phyloP scores from a whole-genome alignment of 1,140 invertebrate species.

The Neocloeon triangulifer region DNA sequence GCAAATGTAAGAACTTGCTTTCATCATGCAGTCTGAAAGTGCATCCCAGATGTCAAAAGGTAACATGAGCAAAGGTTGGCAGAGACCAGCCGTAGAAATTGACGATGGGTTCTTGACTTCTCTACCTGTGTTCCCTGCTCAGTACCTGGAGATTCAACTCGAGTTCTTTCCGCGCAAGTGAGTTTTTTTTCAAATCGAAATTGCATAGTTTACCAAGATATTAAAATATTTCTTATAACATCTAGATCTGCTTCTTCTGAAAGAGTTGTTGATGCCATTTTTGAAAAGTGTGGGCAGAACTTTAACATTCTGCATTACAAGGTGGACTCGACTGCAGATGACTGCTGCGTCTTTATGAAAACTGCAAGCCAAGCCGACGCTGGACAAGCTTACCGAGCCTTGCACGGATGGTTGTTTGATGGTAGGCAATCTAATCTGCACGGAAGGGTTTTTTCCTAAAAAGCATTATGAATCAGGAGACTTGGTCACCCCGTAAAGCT shows the following conservation, averaged over 20 bases:
- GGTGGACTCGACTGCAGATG: conserved; percentile 49
- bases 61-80: conserved; percentile 48
- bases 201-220: background rate
- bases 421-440: too few species aligned
- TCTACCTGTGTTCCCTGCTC: conserved; percentile 54
- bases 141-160: conserved; percentile 85
- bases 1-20: too few species aligned
- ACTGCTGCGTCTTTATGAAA: conserved; percentile 71
- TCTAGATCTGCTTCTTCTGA: too few species aligned
- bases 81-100: conserved; percentile 80
- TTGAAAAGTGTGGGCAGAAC: conserved; percentile 65
- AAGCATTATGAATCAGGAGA: too few species aligned
- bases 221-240: too few species aligned
- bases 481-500: conserved; percentile 91
- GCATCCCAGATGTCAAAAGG: conserved; percentile 18
- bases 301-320: conserved; percentile 71
- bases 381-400: conserved; percentile 61
- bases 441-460: too few species aligned
- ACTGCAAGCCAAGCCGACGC: conserved; percentile 63
- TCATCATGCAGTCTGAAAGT: conserved; percentile 8
- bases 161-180: conserved; percentile 65
- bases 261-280: conserved; percentile 71
- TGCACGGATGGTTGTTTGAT: conserved; percentile 95
- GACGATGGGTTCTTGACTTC: conserved; percentile 60
- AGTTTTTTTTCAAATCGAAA: conserved; percentile 1